Percentiles rank a stretch among this genome's conserved stretches.
Conservation (phyloP, 2,797 vertebrate genomes). For the Pipistrellus kuhlii region DNA sequence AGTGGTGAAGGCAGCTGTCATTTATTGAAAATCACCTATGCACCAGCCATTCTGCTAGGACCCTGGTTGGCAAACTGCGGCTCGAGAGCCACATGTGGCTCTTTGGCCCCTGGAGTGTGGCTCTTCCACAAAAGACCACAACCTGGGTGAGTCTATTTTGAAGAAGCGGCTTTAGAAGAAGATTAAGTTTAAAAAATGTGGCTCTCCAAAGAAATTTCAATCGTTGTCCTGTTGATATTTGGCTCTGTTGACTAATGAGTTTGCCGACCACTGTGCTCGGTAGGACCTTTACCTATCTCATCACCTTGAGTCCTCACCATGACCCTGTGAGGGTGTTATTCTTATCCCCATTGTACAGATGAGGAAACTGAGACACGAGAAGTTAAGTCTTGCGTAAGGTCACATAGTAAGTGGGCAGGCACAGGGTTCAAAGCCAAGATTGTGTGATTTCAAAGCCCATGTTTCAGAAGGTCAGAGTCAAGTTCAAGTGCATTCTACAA, state of each 20-base stretch:
- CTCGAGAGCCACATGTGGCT: too few relatives aligned
- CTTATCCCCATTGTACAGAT: background rate
- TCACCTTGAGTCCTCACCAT: background rate
- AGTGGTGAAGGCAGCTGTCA: background rate
- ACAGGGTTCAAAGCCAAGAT: background rate
- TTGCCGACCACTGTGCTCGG: too few relatives aligned
- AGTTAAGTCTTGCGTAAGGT: background rate
- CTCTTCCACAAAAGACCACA: too few relatives aligned
- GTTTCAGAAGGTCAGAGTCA: background rate
- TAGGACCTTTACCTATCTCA: background rate
- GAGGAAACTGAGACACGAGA: slow-evolving; percentile 40
- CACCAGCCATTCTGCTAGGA: background rate
- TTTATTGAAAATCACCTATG: background rate
- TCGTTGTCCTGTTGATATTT: too few relatives aligned
- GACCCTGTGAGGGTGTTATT: background rate
- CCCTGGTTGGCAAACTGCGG: too few relatives aligned
- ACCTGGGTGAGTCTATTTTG: too few relatives aligned
- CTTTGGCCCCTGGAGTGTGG: too few relatives aligned
- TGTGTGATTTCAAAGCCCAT: background rate
- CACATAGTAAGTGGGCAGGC: background rate
- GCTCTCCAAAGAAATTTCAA: too few relatives aligned
- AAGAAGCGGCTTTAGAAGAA: too few relatives aligned
- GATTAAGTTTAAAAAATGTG: too few relatives aligned
- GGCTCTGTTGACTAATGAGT: too few relatives aligned
- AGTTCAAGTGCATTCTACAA: background rate